Base-by-base conservation (phyloP, 2,888 invertebrate genomes). In the Gari tellinella region DNA sequence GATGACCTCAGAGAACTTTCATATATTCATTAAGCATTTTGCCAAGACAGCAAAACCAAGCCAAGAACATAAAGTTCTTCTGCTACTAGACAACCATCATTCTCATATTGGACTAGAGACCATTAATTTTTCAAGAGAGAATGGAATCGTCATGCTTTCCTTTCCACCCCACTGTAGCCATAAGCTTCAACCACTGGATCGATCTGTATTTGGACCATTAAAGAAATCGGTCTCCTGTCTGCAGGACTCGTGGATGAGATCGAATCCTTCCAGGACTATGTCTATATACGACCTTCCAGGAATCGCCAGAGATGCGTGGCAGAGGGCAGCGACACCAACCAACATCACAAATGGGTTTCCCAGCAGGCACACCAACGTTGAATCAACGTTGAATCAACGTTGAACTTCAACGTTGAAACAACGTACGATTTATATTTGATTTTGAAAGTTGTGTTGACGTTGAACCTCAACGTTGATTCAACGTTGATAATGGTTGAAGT, bases 101-200 rank as follows among this genome's bases (percentile, higher is more conserved):
- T 84, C 85, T 5, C 89, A 90, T 69, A 62, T 88, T 7, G 58
- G 72, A 25, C 72, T 83, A 38, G 66, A 77, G 12, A 68, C 61
- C 12, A 56, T 92, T 72, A 70, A 87, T 83, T 82, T 78, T 80
- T 78, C 89, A 84, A 77, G 88, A 78, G 84, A 87, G 37, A 84
- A 86, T 83, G 91, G 92, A 4, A 88, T 92, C 17, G 83, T 88
- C 41, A 75, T 92, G 57, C 79, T 92, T 15, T 90, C 91, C 3
- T 87, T 92, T 45, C 91, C 90, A 25, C 92, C 90, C n/a, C 91
- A 92, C 79, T 89, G 90, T 61, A 86, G 90, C 8, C 91, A 90
- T 61, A 91, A 91, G 76, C 65, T 93, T 46, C 92, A 93, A 84
- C 92, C 92, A 14, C 82, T 93, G 15, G 91, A 92, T 75, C 87